Evolutionary conservation across 2,888 invertebrate genomes (phyloP).

Genomic region (Pediacus dermestoides): DNA sequence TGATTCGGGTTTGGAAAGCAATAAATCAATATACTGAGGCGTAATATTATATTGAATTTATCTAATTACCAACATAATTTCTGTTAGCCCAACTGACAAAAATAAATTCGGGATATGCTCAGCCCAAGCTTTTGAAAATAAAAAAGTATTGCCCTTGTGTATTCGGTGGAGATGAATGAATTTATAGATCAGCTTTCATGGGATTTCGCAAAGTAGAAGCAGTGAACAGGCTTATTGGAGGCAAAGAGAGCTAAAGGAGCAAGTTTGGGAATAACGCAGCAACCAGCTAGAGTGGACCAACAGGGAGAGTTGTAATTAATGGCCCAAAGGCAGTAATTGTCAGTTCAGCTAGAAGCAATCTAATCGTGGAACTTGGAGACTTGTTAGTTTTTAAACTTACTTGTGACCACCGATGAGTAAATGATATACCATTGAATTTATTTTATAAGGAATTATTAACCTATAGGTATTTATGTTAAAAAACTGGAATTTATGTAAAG

Average conservation of each 20-base stretch:
- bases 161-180: slow-evolving; percentile 23
- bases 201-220: slow-evolving; percentile 17
- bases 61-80: too few relatives aligned
- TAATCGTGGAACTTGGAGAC: slow-evolving; percentile 30
- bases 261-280: slow-evolving; percentile 20
- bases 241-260: slow-evolving; percentile 15
- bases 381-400: slow-evolving; percentile 28
- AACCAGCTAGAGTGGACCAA: slow-evolving; percentile 27
- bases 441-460: too few relatives aligned
- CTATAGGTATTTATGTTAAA: too few relatives aligned
- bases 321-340: slow-evolving; percentile 31
- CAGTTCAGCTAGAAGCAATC: slow-evolving; percentile 33
- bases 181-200: slow-evolving; percentile 23
- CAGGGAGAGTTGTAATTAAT: slow-evolving; percentile 32
- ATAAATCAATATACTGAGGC: too few relatives aligned
- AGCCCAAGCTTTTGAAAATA: slow-evolving; percentile 14
- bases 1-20: too few relatives aligned
- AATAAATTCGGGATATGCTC: too few relatives aligned
- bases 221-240: slow-evolving; percentile 20
- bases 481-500: too few relatives aligned
- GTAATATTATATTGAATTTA: too few relatives aligned
- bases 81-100: too few relatives aligned
- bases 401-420: too few relatives aligned
- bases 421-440: too few relatives aligned
- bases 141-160: slow-evolving; percentile 16